Evolutionary conservation across 37 sponge, comb jelly and placozoan species (phyloP), one percentile per base, ranked within the genome.

Genomic region (Mnemiopsis leidyi): DNA sequence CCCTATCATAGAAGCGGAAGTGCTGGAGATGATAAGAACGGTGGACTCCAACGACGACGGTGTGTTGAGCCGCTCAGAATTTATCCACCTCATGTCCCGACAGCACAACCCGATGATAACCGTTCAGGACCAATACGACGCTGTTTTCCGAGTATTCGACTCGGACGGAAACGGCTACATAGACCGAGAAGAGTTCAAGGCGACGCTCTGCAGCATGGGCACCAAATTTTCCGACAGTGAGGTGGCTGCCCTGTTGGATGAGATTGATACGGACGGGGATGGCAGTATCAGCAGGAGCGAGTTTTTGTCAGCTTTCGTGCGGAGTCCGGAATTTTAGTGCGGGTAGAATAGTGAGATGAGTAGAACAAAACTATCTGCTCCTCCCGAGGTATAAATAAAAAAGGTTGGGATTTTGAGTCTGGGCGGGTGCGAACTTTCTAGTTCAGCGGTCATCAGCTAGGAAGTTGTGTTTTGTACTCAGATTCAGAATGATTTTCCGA

Each of bases 11-110:
- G 82, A 79, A 9, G 36, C 34, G 36, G 82, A 79, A 79, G 37
- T 79, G 36, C 23, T 33, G 5, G 35, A 31, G 38, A 79, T 79
- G 82, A 79, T 79, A 23, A 5, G 36, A 16, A 35, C 36, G 3
- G 82, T 79, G 5, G 90, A 85, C 61, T 20, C 40, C 23, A 37
- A 85, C 36, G 39, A 85, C 29, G 90, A 85, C 90, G 90, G 90
- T 7, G 35, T 32, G 26, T 25, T 85, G 25, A n/a, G 3, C 29
- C 23, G 29, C n/a, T 23, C 90, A 23, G 90, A 85, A 28, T 85
- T 85, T 29, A 33, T 85, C 1, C 38, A 39, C 13, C 90, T 85
- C 29, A 85, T 85, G 90, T 32, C 36, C n/a, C 40, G 90, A 0
- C 90, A 32, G 29, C 90, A 85, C 61, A 85, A 85, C 61, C 90